These are phyloP conservation scores for Hartigia nigra DNA, from an alignment of 2,888 invertebrate species.

Conservation along the genomic window DNA sequence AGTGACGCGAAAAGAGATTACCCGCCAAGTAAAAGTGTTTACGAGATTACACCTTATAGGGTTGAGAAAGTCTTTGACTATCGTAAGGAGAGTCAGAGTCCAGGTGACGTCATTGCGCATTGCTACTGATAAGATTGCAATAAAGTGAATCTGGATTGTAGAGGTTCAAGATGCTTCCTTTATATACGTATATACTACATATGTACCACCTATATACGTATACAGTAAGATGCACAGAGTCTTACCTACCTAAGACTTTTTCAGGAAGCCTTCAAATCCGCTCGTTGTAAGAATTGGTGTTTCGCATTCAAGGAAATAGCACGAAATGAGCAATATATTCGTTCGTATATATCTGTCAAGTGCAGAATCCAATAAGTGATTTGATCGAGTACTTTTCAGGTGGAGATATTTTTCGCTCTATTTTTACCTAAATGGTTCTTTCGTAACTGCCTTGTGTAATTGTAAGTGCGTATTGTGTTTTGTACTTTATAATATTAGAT, in stretches of 20 bases:
- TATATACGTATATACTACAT: too few relatives aligned
- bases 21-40: background rate
- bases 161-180: background rate
- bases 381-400: background rate
- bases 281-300: background rate
- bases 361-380: slow-evolving; percentile 2
- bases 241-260: background rate
- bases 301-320: background rate
- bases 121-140: background rate
- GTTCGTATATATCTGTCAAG: background rate
- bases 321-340: slow-evolving; percentile 5
- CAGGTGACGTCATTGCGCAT: background rate
- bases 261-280: background rate
- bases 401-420: background rate
- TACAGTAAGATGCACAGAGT: background rate
- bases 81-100: background rate
- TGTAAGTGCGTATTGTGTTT: background rate
- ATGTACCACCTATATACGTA: too few relatives aligned
- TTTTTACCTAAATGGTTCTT: background rate
- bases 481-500: background rate
- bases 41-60: background rate
- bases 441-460: background rate
- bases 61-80: background rate
- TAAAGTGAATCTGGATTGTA: background rate
- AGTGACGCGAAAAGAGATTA: background rate